Evolutionary conservation across 2,797 vertebrate genomes (phyloP).

Genomic region (Cirrhinus molitorella): DNA sequence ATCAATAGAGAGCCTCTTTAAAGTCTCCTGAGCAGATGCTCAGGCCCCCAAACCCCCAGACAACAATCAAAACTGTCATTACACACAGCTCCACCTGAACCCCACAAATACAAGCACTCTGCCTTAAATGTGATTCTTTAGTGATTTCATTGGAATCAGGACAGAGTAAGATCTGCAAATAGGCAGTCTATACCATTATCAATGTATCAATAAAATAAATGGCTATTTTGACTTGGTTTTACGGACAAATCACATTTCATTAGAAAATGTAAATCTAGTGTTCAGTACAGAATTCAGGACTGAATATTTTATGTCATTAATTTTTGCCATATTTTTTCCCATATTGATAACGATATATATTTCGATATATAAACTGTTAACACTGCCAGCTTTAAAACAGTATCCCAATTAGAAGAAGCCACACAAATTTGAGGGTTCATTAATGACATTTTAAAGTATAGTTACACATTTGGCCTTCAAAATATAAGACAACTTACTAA

Average conservation of each 20-base stretch:
- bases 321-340: too few relatives aligned
- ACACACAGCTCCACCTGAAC: conserved; percentile 41
- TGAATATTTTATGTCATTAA: too few relatives aligned
- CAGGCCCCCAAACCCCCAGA: conserved; percentile 21
- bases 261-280: not conserved
- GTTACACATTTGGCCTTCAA: too few relatives aligned
- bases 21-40: conserved; percentile 53
- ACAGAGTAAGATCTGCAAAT: not conserved
- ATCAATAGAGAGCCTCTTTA: conserved; percentile 60
- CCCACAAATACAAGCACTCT: not conserved
- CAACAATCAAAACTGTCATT: conserved; percentile 28
- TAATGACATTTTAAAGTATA: too few relatives aligned
- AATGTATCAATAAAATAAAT: not conserved
- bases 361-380: too few relatives aligned
- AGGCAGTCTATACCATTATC: not conserved
- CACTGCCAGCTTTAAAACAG: too few relatives aligned
- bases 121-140: conserved; percentile 1
- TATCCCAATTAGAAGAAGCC: too few relatives aligned
- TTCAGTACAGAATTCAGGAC: not conserved
- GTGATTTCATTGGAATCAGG: not conserved
- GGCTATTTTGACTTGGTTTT: not conserved
- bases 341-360: too few relatives aligned
- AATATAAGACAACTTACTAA: too few relatives aligned
- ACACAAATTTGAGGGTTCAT: too few relatives aligned
- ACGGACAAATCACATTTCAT: not conserved